phyloP scores from a whole-genome alignment of 2,888 invertebrate species.

The Thymelicus sylvestris region DNA sequence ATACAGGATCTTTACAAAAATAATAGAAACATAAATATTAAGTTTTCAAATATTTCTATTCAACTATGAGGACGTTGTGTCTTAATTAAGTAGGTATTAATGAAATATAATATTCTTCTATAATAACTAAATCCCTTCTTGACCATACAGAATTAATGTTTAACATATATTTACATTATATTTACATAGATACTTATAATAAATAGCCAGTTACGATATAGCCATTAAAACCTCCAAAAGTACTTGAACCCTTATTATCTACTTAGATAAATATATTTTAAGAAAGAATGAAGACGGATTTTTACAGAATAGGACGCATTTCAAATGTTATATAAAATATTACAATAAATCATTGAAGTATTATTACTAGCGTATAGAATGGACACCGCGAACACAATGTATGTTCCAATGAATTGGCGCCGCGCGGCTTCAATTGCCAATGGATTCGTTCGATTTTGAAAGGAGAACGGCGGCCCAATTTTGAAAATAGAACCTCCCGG shows the following conservation, averaged over 20 bases:
- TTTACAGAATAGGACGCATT: slow-evolving; percentile 13
- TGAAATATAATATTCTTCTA: slow-evolving; percentile 7
- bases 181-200: slow-evolving; percentile 42
- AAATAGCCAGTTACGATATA: slow-evolving; percentile 36
- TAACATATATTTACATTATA: slow-evolving; percentile 42
- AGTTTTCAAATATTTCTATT: neutral
- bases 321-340: neutral
- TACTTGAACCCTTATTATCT: slow-evolving; percentile 12
- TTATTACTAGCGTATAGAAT: no score
- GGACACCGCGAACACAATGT: no score
- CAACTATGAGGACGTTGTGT: neutral
- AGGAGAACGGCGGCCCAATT: no score
- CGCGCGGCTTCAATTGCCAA: no score
- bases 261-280: neutral
- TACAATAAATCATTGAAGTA: no score
- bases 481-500: no score
- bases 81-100: slow-evolving; percentile 4
- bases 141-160: slow-evolving; percentile 3
- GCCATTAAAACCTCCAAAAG: slow-evolving; percentile 34
- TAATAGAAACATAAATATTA: neutral
- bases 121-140: slow-evolving; percentile 28
- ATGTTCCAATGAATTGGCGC: no score
- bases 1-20: neutral
- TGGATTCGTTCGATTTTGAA: no score
- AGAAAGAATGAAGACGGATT: slow-evolving; percentile 17